Conservation (phyloP, 2,797 vertebrate species). For the Ispidina lecontei region DNA sequence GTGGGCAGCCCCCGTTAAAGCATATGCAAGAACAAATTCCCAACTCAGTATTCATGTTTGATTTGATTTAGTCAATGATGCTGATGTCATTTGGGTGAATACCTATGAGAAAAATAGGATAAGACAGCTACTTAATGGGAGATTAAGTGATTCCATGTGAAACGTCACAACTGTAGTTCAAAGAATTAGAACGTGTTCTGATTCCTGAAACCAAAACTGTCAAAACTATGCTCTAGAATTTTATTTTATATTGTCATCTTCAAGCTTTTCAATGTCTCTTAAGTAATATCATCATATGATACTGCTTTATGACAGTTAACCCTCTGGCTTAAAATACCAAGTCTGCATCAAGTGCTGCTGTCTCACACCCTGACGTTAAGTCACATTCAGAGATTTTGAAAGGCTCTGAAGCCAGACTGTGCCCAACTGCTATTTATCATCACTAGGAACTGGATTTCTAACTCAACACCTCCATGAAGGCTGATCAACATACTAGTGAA, state of each 20-base stretch:
- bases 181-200: background rate
- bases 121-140: slow-evolving; percentile 1
- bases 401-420: background rate
- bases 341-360: background rate
- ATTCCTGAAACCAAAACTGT: background rate
- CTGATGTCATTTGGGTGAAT: background rate
- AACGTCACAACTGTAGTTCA: background rate
- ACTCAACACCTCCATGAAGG: background rate
- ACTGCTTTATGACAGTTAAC: background rate
- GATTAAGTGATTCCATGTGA: background rate
- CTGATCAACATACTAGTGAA: background rate
- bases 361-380: background rate
- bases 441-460: background rate
- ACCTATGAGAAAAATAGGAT: background rate
- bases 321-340: background rate
- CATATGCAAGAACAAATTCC: background rate
- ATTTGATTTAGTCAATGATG: slow-evolving; percentile 8
- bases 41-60: background rate
- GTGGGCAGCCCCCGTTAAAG: background rate
- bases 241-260: background rate
- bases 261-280: background rate
- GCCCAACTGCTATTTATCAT: background rate
- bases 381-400: background rate
- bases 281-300: background rate
- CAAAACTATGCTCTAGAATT: background rate